Base-by-base conservation (phyloP, 2,797 vertebrate species). In the Channa striata region DNA sequence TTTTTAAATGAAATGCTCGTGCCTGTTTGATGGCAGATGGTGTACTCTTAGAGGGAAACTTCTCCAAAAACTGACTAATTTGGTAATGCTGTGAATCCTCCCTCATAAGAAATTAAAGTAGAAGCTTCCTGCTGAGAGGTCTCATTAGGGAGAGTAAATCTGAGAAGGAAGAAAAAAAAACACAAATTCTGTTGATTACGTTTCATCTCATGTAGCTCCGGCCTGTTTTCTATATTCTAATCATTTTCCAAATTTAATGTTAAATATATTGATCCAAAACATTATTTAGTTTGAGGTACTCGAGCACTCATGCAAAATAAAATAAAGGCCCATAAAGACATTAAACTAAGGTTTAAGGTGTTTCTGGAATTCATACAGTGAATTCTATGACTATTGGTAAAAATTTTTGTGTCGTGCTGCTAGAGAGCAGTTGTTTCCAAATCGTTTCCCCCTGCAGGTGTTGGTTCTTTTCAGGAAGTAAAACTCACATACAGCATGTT, bases 61-160 rank as follows among this genome's bases (percentile, higher is more conserved):
- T 81, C 64, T 72, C 72, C 46, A 84, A 82, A 80, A 81, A 61
- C 59, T 8, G 52, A 64, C 72, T 83, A 82, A 88, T 89, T 82
- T 83, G 70, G 74, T 77, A 30, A 59, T 62, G n/a, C 61, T 72
- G 51, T 72, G 77, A 84, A 58, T 71, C 59, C 50, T 78, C 62
- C 48, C 68, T 80, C 80, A 68, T 75, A 72, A 77, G 71, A 82
- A 91, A 88, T 83, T 77, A 85, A 85, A 83, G 79, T 57, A 67
- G 53, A 82, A 66, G 53, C 65, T 46, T 52, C 85, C 84, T 73
- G 74, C 90, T 81, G 90, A 78, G 87, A 85, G 59, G 72, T 69
- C 74, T 88, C 82, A 90, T 92, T 90, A 90, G 73, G 25, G 86
- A 84, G 70, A 72, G 69, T 69, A 69, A 86, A 87, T 86, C 72